Base-by-base conservation (phyloP, 2,113 vertebrate genomes). In the Gymnobelideus leadbeateri region DNA sequence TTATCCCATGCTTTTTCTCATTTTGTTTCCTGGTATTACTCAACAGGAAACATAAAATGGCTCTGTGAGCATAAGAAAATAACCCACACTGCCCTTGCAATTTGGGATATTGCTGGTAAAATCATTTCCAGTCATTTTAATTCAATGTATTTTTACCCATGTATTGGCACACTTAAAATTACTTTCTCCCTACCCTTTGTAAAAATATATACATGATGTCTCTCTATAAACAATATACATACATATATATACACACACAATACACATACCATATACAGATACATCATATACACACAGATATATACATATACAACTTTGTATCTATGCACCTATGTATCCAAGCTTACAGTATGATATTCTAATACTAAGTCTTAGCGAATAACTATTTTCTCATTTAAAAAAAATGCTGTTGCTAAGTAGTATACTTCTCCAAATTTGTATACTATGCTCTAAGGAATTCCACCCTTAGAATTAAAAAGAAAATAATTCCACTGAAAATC, bases 91-190 rank as follows among this genome's bases (percentile, higher is more conserved):
- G n/a, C 28, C 8, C 94, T 96, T 95, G 57, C 8, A 94, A 84
- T 28, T 93, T 93, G 0, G 25, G 89, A 90, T 51, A 51, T 90
- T 96, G 92, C 37, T 89, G 61, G 57, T 90, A 89, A 47, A 68
- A 89, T 94, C 77, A 94, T 97, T 98, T 95, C 89, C 96, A 97
- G 91, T 97, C 96, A 93, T 52, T 97, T 96, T 97, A n/a, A 24
- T 94, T 97, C 90, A 91, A 91, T 93, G 43, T 52, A 89, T 89
- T 93, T 53, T 28, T 96, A 93, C 92, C 6, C 94, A 52, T 37
- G 90, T 51, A 51, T 52, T 28, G 5, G 12, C 89, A 49, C 89
- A 8, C 77, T 93, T 53, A 90, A 49, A 47, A 95, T 96, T 95
- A 97, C 19, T 84, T 84, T 84, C n/a, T 77, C 16, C 37, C 19